Base-by-base conservation (phyloP, 2,113 vertebrate species). In the Chinchilla lanigera region DNA sequence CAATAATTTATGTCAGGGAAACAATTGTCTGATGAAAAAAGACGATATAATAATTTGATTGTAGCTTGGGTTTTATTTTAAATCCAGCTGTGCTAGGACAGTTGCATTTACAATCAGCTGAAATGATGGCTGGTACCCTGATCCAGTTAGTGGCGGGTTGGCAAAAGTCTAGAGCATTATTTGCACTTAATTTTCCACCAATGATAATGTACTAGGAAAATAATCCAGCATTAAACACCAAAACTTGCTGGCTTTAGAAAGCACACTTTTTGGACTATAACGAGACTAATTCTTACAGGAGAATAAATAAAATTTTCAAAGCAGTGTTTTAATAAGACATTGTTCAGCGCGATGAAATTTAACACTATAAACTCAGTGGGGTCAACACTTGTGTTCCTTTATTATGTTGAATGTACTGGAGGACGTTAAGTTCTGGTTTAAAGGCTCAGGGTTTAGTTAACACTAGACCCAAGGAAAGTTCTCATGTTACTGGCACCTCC, bases 11-110 rank as follows among this genome's bases (percentile, higher is more conserved):
- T 35, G 71, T 84, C 19, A 61, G 10, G 0, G 0, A 92, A 98
- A n/a, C 35, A 87, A 96, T 14, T 86, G 61, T 63, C 5, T 96
- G 65, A 96, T 96, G 93, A 69, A 81, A 97, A 97, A 98, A 96
- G 85, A 94, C 19, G 44, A 91, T 98, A 94, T 97, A 93, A 97
- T 96, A 77, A 86, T 94, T 94, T 63, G 26, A 95, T 96, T 93
- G 78, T 54, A 97, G 54, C 7, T 50, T 82, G 44, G 71, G 83
- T 83, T 97, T 93, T 94, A 85, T 0, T 60, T 26, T 92, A 50
- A 86, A 47, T 81, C 41, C 83, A 97, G 82, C 58, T 97, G 78
- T 93, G 78, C 12, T 75, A 94, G 89, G 65, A 95, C 6, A 93
- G 94, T 58, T 89, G 90, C 0, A 0, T 1, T 90, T 94, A 95